These are phyloP conservation scores for Verasper variegatus DNA, from an alignment of 2,113 vertebrate genomes.

Conservation along the genomic window DNA sequence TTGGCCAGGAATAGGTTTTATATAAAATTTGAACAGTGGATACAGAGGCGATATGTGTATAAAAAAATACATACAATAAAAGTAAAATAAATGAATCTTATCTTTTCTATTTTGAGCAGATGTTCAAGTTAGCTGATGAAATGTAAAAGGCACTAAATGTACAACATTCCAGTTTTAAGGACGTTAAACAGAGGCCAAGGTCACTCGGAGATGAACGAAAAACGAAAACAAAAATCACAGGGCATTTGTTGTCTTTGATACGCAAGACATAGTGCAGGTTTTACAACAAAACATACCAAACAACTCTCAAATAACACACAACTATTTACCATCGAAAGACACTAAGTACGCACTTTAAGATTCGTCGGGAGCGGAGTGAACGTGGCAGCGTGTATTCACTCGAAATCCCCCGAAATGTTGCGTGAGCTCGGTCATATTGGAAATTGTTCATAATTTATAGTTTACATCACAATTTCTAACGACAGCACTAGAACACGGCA, in stretches of 20 bases:
- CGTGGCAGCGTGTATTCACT: conserved; percentile 14
- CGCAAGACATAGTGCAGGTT: conserved; percentile 76
- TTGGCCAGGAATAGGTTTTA: conserved; percentile 77
- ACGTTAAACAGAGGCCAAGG: conserved; percentile 63
- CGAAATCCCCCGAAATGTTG: background rate
- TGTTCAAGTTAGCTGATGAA: conserved; percentile 81
- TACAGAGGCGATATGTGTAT: conserved; percentile 79
- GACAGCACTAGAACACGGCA: conserved; percentile 63
- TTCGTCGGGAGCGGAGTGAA: conserved; percentile 21
- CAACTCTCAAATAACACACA: conserved; percentile 66
- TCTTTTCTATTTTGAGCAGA: conserved; percentile 72
- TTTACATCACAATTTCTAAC: conserved; percentile 71
- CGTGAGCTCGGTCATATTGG: conserved; percentile 15
- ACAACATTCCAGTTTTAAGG: conserved; percentile 84
- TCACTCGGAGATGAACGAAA: conserved; percentile 56
- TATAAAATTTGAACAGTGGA: conserved; percentile 81
- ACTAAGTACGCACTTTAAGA: conserved; percentile 56
- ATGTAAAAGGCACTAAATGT: conserved; percentile 86
- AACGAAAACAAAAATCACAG: conserved; percentile 58
- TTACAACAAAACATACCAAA: conserved; percentile 71
- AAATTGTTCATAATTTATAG: conserved; percentile 68
- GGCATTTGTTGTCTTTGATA: conserved; percentile 67
- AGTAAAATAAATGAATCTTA: conserved; percentile 79
- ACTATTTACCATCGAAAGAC: conserved; percentile 67
- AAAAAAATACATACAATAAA: conserved; percentile 82